phyloP scores from a whole-genome alignment of 35 echinoderm and acorn worm species.

The Apostichopus japonicus region DNA sequence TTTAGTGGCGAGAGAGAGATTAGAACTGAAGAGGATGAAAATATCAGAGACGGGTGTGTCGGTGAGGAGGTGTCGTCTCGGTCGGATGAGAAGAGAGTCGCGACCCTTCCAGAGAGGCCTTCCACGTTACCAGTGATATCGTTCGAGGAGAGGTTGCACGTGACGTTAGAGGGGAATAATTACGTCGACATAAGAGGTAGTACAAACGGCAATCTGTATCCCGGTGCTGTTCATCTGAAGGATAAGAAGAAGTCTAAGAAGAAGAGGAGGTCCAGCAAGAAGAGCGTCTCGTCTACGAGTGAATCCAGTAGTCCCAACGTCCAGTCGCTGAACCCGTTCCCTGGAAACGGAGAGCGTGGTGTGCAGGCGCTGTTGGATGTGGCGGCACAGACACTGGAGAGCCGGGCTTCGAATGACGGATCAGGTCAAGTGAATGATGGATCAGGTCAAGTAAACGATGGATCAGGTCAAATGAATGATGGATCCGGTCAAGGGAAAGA shows the following conservation, averaged over 20 bases:
- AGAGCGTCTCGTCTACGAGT: background rate
- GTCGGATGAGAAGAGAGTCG: background rate
- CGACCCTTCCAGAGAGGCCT: slow-evolving; percentile 14
- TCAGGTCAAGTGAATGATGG: background rate
- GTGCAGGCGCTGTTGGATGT: slow-evolving; percentile 10
- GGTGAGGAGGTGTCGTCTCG: too few relatives aligned
- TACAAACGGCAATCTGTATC: background rate
- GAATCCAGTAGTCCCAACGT: background rate
- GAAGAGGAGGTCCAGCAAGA: slow-evolving; percentile 33
- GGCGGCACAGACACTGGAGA: background rate
- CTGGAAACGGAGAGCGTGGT: background rate
- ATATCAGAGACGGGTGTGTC: background rate
- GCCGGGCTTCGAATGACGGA: background rate
- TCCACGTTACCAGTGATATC: background rate
- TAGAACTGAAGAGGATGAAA: background rate
- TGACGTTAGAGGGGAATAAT: background rate
- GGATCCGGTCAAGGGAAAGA: background rate
- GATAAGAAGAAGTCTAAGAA: slow-evolving; percentile 45
- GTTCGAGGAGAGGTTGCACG: background rate
- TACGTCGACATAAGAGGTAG: background rate
- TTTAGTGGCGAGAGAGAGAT: background rate
- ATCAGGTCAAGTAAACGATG: background rate
- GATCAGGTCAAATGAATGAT: too few relatives aligned
- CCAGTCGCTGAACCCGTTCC: background rate
- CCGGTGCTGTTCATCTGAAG: slow-evolving; percentile 12